Base-by-base conservation (phyloP, 37 sponge, comb jelly and placozoan genomes). In the Halisarca cf. caerulea region DNA sequence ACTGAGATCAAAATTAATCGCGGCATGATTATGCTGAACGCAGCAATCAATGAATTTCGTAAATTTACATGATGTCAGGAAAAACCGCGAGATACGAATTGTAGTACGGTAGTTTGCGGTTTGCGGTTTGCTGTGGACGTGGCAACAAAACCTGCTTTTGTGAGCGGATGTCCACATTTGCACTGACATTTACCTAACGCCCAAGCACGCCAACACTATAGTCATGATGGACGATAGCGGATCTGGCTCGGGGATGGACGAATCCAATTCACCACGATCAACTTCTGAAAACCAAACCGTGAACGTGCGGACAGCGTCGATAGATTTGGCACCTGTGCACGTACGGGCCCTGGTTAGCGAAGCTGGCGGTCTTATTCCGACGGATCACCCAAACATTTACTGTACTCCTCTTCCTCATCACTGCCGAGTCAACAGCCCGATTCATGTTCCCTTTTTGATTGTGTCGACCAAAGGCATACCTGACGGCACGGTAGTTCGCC, bases 371-470 rank as follows among this genome's bases (percentile, higher is more conserved):
- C 42, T 74, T 1, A 74, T 74, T 25, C 42, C 77, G n/a, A 74
- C 77, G 44, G 45, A 40, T 21, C 39, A 74, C 45, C 77, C 77
- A 2, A 37, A 18, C 18, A 44, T 74, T 0, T 41, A 40, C 24
- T 74, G 77, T 21, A 74, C 77, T 3, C 77, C 45, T 14, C 77
- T 74, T 14, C 77, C 77, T 1, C 45, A n/a, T 15, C 77, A 74
- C 24, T 44, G 45, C n/a, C 77, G 77, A 1, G 45, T 40, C n/a
- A 74, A 74, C 77, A 74, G 77, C 24, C 77, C 77, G 18, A 40
- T 74, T 3, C 77, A 74, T 25, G 42, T 74, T 21, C 77, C 77
- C 7, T 74, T 74, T 41, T 36, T 74, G 24, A 44, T 74, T n/a
- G 77, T 74, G 25, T 14, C 45, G 21, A 74, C 42, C 1, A n/a